Conservation (phyloP, 1,140 invertebrate species). For the Pseudobourletiella spinata region DNA sequence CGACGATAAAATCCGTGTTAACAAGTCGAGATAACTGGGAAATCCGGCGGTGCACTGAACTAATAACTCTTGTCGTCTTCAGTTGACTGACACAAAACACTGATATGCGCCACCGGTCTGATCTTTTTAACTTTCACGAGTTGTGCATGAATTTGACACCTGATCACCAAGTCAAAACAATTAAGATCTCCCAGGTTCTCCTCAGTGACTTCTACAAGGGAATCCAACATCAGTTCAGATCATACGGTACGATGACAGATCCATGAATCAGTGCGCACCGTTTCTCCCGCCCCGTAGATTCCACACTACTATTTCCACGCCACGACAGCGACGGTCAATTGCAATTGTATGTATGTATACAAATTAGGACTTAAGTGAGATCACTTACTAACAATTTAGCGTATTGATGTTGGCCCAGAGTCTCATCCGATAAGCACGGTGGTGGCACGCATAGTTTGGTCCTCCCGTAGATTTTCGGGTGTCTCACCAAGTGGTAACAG, state of each 20-base stretch:
- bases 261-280: neutral
- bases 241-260: no score
- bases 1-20: no score
- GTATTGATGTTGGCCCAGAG: slow-evolving; percentile 53
- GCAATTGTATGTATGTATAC: neutral
- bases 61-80: no score
- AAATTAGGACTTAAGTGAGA: neutral
- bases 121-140: no score
- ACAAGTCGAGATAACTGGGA: no score
- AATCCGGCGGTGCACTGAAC: no score
- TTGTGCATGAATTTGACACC: no score
- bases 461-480: slow-evolving; percentile 18
- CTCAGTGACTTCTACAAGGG: neutral
- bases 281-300: neutral
- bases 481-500: slow-evolving; percentile 20
- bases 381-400: slow-evolving; percentile 54
- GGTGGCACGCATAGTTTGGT: slow-evolving; percentile 43
- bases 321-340: neutral
- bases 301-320: neutral
- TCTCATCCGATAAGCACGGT: slow-evolving; percentile 49
- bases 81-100: no score
- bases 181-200: no score
- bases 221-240: neutral
- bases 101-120: no score
- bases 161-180: no score